Evolutionary conservation across 2,797 vertebrate genomes (phyloP), one percentile per base, ranked within the genome.

Genomic region (Carduelis carduelis): DNA sequence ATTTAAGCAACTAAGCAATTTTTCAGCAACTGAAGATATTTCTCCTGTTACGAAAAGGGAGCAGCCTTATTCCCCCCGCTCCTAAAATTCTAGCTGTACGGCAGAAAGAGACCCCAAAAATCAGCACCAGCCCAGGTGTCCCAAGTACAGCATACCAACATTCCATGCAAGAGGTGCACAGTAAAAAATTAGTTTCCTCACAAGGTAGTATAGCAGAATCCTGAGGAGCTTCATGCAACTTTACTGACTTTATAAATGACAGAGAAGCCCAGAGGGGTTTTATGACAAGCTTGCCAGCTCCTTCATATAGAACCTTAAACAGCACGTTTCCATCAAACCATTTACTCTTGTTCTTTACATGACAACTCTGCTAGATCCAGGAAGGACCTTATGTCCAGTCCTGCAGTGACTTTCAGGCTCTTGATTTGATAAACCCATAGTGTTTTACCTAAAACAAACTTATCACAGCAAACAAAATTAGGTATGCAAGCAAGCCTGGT

Each of bases 1-100:
- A 77, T 83, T 80, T 32, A 77, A 85, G 6, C 21, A 95, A 63
- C 18, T 47, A 80, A 85, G 30, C 34, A 59, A 23, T 53, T 92
- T 93, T 89, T 72, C 49, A 84, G 63, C 53, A 32, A 27, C 35
- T 19, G 6, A 66, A 75, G 27, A 23, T 14, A n/a, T 18, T 68
- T 60, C 6, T 63, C 21, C 19, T 3, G 0, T 61, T 55, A 72
- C 60, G 37, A 71, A 89, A 78, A 71, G 14, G 27, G n/a, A 92
- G 35, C 5, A 57, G 44, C 3, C 4, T 70, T 80, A 74, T 57
- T 20, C 12, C 13, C 15, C 6, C 8, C 2, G 0, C 14, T 46
- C 46, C 13, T 50, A 69, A 69, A 64, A 41, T 44, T 82, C 50
- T 57, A 50, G 11, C 27, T 65, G 16, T 26, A 35, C 20, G 84